phyloP scores from a whole-genome alignment of 2,113 vertebrate species.

The Pluvialis apricaria region DNA sequence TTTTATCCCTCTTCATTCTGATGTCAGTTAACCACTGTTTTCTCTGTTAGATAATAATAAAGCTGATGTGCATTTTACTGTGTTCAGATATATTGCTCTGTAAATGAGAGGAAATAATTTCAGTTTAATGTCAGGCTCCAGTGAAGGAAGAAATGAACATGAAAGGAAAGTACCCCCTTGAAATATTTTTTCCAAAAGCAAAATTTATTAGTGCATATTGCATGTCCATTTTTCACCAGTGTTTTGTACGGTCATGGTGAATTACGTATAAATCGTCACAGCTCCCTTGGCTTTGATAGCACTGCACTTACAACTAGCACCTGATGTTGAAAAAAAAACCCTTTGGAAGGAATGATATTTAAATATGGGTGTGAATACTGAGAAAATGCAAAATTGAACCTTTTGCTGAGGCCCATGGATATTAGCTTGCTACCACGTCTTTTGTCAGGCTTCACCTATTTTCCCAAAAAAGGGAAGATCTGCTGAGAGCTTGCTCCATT shows the following conservation, averaged over 20 bases:
- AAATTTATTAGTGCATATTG: not conserved
- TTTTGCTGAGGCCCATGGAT: not conserved
- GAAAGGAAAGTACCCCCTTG: conserved; percentile 12
- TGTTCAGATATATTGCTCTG: conserved; percentile 11
- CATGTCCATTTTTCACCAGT: not conserved
- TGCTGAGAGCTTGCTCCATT: not conserved
- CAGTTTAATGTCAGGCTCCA: conserved; percentile 24
- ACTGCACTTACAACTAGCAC: not conserved
- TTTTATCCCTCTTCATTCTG: conserved; percentile 10
- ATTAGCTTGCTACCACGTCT: not conserved
- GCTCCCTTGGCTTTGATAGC: not conserved
- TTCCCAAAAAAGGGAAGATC: not conserved
- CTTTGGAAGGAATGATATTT: not conserved
- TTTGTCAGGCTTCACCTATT: not conserved
- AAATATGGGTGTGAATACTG: not conserved
- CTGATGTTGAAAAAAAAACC: not conserved
- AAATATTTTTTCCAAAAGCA: conserved; percentile 15
- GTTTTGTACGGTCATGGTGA: not conserved
- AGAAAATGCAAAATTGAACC: not conserved
- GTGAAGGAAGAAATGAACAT: conserved; percentile 34
- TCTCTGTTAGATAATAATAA: conserved; percentile 36
- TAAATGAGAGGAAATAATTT: conserved; percentile 22
- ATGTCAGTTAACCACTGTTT: conserved; percentile 32
- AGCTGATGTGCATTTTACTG: conserved; percentile 14
- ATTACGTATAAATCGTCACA: not conserved